A percentile compares a stretch with the other conserved stretches of the same genome.
Evolutionary conservation across 2,113 vertebrate genomes (phyloP).

Genomic region (Elephantulus edwardii): DNA sequence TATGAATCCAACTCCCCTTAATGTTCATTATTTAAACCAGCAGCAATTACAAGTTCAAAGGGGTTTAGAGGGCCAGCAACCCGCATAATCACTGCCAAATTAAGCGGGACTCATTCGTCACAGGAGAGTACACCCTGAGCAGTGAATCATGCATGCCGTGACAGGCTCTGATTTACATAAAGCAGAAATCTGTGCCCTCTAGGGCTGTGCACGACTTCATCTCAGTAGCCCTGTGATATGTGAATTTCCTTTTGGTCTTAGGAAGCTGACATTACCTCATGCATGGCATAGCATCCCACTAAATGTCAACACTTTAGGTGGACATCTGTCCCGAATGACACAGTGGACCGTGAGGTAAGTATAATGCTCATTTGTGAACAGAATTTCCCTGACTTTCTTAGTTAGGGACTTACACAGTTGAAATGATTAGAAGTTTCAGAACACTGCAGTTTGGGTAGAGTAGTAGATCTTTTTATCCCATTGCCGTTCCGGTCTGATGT

Average conservation of each 20-base stretch:
- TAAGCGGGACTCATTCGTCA: slow-evolving; percentile 98
- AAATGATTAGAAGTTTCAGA: not conserved
- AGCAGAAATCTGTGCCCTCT: slow-evolving; percentile 93
- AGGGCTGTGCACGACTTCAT: slow-evolving; percentile 87
- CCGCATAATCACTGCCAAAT: slow-evolving; percentile 98
- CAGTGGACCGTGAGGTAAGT: slow-evolving; percentile 42
- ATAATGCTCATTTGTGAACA: slow-evolving; percentile 3
- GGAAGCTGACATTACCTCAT: slow-evolving; percentile 76
- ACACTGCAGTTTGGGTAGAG: not conserved
- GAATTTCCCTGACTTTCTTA: slow-evolving; percentile 2
- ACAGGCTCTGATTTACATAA: slow-evolving; percentile 94
- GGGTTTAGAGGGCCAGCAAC: slow-evolving; percentile 98
- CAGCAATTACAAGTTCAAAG: slow-evolving; percentile 99
- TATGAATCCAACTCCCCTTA: slow-evolving; percentile 95
- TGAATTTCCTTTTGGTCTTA: slow-evolving; percentile 87
- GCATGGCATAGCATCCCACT: slow-evolving; percentile 55
- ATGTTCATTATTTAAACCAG: slow-evolving; percentile 99
- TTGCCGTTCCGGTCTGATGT: not conserved
- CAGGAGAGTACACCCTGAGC: slow-evolving; percentile 91
- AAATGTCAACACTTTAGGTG: slow-evolving; percentile 24
- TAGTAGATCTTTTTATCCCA: not conserved
- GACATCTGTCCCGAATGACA: slow-evolving; percentile 45
- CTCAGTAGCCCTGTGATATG: slow-evolving; percentile 88
- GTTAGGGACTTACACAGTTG: not conserved
- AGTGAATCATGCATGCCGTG: slow-evolving; percentile 94